Base-by-base conservation (phyloP, 2,888 invertebrate genomes). In the Drosophila cognata region DNA sequence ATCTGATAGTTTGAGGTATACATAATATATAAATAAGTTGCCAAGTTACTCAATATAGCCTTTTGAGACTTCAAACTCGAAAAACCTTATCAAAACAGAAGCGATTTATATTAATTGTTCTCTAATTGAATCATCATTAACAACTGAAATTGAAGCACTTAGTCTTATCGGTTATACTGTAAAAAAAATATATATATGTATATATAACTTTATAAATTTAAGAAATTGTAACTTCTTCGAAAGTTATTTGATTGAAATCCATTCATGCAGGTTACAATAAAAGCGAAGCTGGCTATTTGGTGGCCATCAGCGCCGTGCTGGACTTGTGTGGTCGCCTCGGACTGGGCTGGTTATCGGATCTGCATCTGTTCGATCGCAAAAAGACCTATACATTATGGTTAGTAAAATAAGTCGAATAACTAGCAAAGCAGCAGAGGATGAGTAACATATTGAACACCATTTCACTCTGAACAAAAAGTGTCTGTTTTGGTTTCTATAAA, bases 371-470 rank as follows among this genome's bases (percentile, higher is more conserved):
- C 79, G 95, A 96, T 91, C 94, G 96, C 58, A 94, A 95, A 85
- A 96, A 96, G 93, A 96, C 96, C 5, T 96, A 96, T 71, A 95
- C 96, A 53, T 91, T 96, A 77, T 96, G 96, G 96, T 96, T 84
- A 91, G 88, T 70, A n/a, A 10, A 10, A 8, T 16, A 55, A 36
- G 11, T 6, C 28, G 7, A 46, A 7, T 21, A 1, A 21, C 41
- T 10, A n/a, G n/a, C n/a, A n/a, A 41, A 41, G 10, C 0, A 0
- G 5, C 46, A 13, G 13, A 21, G n/a, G 18, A 38, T 36, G 29
- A n/a, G 6, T n/a, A n/a, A 11, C 2, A 29, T n/a, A 21, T 11
- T 25, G 11, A 36, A 4, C 1, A 38, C 2, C 10, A 18, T 18
- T 35, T 25, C 2, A 10, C 4, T 21, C n/a, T 43, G 41, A 11